Conservation (phyloP, 2,797 vertebrate genomes). For the Nasua narica region DNA sequence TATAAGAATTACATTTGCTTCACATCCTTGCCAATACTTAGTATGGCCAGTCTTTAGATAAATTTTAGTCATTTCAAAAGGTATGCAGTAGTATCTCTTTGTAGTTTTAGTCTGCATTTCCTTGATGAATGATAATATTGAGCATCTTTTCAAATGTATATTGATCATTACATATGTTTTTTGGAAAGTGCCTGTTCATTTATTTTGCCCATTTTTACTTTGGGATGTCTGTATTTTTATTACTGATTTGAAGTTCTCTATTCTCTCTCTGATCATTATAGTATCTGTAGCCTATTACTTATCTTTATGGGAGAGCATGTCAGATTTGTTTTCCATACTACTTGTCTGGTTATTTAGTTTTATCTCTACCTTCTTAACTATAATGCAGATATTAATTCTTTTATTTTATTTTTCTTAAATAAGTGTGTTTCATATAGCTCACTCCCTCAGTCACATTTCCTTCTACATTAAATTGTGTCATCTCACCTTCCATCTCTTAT, state of each 20-base stretch:
- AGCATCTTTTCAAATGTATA: background rate
- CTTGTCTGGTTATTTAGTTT: background rate
- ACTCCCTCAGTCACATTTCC: background rate
- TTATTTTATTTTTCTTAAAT: background rate
- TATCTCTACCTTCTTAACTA: background rate
- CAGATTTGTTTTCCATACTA: background rate
- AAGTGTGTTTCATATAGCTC: background rate
- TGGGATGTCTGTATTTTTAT: background rate
- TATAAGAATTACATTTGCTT: background rate
- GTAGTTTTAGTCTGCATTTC: background rate
- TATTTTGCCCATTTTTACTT: background rate
- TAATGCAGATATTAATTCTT: background rate
- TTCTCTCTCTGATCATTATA: background rate
- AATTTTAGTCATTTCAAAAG: background rate
- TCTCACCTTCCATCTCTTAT: background rate
- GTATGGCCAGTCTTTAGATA: background rate
- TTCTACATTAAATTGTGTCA: background rate
- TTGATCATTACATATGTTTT: background rate
- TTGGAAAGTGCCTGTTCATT: background rate
- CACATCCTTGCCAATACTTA: background rate
- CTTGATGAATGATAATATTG: background rate
- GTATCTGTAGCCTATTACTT: background rate
- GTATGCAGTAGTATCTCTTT: background rate
- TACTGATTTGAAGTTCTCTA: background rate
- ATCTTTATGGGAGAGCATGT: background rate